Percentiles rank a stretch among this genome's conserved stretches.
phyloP scores from a whole-genome alignment of 2,888 invertebrate species.

The Erebia epiphron region DNA sequence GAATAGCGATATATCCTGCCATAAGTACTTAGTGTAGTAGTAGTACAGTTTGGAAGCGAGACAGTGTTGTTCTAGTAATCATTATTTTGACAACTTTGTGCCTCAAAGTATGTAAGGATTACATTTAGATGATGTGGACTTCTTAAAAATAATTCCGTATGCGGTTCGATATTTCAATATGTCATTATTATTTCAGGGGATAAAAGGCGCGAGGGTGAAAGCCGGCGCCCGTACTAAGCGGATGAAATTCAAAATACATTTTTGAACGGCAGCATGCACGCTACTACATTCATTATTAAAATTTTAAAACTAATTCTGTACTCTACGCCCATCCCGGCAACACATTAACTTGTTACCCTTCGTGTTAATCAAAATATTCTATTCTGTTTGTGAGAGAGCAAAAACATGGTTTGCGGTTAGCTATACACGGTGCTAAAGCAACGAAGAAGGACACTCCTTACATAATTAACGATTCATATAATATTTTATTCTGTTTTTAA shows the following conservation, averaged over 20 bases:
- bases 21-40: too few species aligned
- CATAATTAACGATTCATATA: slow-evolving; percentile 77
- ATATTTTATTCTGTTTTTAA: slow-evolving; percentile 78
- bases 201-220: slow-evolving; percentile 23
- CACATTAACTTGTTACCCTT: slow-evolving; percentile 45
- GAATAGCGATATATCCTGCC: too few species aligned
- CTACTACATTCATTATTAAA: slow-evolving; percentile 37
- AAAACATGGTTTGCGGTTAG: slow-evolving; percentile 70
- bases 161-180: slow-evolving; percentile 25
- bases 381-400: slow-evolving; percentile 73
- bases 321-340: slow-evolving; percentile 48
- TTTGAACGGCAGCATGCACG: slow-evolving; percentile 15
- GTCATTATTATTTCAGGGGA: slow-evolving; percentile 26
- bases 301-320: slow-evolving; percentile 58
- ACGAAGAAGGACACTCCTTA: slow-evolving; percentile 58
- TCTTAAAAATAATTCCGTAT: slow-evolving; percentile 18
- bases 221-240: slow-evolving; percentile 18
- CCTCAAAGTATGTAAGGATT: not conserved
- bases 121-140: not conserved
- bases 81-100: too few species aligned
- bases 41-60: too few species aligned
- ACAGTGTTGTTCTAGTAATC: too few species aligned
- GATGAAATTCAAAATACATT: slow-evolving; percentile 30
- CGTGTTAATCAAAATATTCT: slow-evolving; percentile 73
- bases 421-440: slow-evolving; percentile 39